A percentile compares a stretch with the other conserved stretches of the same genome.
Conservation (phyloP, 2,797 vertebrate species). For the Peromyscus aztecus region DNA sequence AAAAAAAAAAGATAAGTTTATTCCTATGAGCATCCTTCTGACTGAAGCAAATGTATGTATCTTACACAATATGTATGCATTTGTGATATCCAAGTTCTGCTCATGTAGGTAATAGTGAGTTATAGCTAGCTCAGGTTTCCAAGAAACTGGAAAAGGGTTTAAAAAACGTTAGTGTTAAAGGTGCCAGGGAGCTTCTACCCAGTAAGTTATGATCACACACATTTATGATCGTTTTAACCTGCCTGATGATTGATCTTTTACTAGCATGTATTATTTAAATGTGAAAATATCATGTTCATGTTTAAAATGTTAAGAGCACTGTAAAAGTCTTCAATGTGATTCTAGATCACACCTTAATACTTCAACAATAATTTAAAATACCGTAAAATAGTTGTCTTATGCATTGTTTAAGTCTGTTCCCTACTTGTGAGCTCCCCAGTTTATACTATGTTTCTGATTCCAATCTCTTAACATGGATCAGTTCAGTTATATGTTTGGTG, state of each 20-base stretch:
- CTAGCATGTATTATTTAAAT: background rate
- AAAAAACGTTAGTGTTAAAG: constrained; percentile 41
- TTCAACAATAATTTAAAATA: constrained; percentile 60
- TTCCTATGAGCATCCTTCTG: constrained; percentile 95
- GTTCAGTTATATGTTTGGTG: background rate
- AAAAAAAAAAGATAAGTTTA: constrained; percentile 27
- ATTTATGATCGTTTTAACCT: background rate
- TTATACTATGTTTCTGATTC: background rate
- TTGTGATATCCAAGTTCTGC: constrained; percentile 96
- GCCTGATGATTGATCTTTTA: background rate
- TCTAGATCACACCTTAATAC: background rate
- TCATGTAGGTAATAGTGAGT: constrained; percentile 91
- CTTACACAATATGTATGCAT: constrained; percentile 94
- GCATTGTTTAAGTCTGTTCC: background rate
- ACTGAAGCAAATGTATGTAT: constrained; percentile 92
- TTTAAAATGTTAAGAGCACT: constrained; percentile 32
- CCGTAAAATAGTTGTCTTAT: background rate
- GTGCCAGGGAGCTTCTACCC: background rate
- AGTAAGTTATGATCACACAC: background rate
- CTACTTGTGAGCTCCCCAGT: constrained; percentile 3
- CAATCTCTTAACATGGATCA: background rate
- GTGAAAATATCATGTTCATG: constrained; percentile 9
- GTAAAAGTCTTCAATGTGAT: constrained; percentile 3
- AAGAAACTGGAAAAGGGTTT: constrained; percentile 10
- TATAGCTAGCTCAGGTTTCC: background rate